Percentiles rank a stretch among this genome's conserved stretches.
These are phyloP conservation scores for Hormiphora californensis DNA, from an alignment of 37 sponge, comb jelly and placozoan species.

Conservation along the genomic window DNA sequence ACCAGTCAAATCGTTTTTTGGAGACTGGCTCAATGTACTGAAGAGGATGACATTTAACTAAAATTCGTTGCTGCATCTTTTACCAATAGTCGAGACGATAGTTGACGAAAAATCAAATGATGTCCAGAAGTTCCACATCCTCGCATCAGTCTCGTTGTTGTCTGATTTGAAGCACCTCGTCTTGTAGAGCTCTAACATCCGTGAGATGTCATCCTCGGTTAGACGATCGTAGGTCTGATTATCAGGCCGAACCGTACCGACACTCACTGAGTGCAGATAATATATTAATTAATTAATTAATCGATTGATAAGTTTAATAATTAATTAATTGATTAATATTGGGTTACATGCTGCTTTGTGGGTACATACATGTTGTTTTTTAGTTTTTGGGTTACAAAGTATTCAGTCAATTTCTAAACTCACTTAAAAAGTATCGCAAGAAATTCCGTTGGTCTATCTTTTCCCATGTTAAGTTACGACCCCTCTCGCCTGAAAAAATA, in stretches of 20 bases:
- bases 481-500: background rate
- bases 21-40: no score
- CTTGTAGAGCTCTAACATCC: background rate
- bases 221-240: background rate
- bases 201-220: background rate
- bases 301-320: background rate
- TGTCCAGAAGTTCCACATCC: slow-evolving; percentile 43
- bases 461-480: background rate
- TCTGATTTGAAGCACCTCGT: slow-evolving; percentile 21
- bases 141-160: background rate
- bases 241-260: background rate
- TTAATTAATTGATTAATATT: background rate
- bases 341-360: no score
- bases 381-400: no score
- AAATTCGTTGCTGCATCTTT: no score
- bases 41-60: no score
- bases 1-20: no score
- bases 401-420: no score
- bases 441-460: background rate
- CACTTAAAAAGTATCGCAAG: background rate
- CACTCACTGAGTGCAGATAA: background rate
- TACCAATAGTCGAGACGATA: background rate
- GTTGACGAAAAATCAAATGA: background rate
- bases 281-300: background rate
- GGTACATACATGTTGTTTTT: no score